Conservation (phyloP, 2,888 invertebrate genomes). For the Spilosoma lubricipeda region DNA sequence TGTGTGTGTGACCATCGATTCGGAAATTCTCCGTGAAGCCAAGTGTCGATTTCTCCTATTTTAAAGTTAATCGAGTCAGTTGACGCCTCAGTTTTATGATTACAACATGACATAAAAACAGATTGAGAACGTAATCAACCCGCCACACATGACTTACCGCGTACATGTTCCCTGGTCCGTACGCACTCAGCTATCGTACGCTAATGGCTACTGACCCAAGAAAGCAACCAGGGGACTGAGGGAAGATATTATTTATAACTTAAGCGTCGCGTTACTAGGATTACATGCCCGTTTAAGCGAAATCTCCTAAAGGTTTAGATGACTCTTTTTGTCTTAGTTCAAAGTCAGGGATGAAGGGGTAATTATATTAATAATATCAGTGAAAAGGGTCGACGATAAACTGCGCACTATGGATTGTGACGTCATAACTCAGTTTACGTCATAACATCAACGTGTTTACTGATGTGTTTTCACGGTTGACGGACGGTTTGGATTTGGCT, state of each 20-base stretch:
- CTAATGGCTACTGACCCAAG: constrained; percentile 63
- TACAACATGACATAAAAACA: constrained; percentile 17
- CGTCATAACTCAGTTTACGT: not conserved
- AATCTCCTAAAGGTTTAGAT: constrained; percentile 12
- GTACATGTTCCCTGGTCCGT: constrained; percentile 47
- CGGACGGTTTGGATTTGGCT: no score
- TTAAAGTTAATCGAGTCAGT: not conserved
- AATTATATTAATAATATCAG: constrained; percentile 8
- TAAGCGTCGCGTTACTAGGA: constrained; percentile 14
- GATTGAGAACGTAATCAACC: constrained; percentile 26
- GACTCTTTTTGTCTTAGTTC: constrained; percentile 11
- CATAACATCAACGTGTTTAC: not conserved
- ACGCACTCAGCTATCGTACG: constrained; percentile 34
- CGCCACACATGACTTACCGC: constrained; percentile 23
- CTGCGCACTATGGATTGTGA: not conserved
- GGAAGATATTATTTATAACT: constrained; percentile 57
- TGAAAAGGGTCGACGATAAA: constrained; percentile 4
- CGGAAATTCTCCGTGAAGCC: not conserved
- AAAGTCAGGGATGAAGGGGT: constrained; percentile 2
- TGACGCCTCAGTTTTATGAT: not conserved
- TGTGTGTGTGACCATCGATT: no score
- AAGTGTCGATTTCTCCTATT: not conserved
- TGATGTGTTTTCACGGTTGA: no score
- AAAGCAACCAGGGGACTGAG: constrained; percentile 49
- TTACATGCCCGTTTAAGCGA: constrained; percentile 31